Base-by-base conservation (phyloP, 2,888 invertebrate genomes). In the Corbicula japonica region DNA sequence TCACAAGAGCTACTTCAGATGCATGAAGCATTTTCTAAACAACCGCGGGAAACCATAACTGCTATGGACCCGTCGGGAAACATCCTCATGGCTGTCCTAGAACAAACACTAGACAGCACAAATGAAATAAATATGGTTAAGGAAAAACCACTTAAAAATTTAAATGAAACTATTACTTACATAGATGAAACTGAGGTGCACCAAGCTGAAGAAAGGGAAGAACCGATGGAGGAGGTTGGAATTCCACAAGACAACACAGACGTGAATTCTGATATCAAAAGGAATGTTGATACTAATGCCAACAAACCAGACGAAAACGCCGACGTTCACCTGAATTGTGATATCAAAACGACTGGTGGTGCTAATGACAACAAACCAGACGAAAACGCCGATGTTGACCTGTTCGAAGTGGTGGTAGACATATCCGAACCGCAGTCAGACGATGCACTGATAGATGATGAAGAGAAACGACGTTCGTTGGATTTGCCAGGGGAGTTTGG, bases 341-440 rank as follows among this genome's bases (percentile, higher is more conserved):
- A 48, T 12, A 15, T n/a, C n/a, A 23, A 18, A 52, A 52, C 52
- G 15, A 52, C 23, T 15, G 28, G 30, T 1, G 23, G 60, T 32
- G 21, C 23, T 28, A 21, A 50, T 21, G 10, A 4, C 15, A 26
- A 63, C 41, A 28, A 48, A 1, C 38, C 41, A 38, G 41, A 41
- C 26, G 61, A 63, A 18, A 30, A 48, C 8, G 52, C 56, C 0
- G 18, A 62, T 18, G 41, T 48, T 3, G 66, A 58, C 41, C 56
- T 76, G 26, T 83, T 83, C 61, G 80, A 83, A 41, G 77, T 83
- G 1, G 72, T 72, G 28, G 76, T 83, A n/a, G 77, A 83, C 61
- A 77, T 83, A 23, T 54, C 68, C 1, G 75, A 76, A 56, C 48
- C 38, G 2, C 41, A 12, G 3, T 38, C 52, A 10, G 76, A 76